A percentile compares a stretch with the other conserved stretches of the same genome.
Conservation (phyloP, 2,797 vertebrate species). For the Mus minutoides region DNA sequence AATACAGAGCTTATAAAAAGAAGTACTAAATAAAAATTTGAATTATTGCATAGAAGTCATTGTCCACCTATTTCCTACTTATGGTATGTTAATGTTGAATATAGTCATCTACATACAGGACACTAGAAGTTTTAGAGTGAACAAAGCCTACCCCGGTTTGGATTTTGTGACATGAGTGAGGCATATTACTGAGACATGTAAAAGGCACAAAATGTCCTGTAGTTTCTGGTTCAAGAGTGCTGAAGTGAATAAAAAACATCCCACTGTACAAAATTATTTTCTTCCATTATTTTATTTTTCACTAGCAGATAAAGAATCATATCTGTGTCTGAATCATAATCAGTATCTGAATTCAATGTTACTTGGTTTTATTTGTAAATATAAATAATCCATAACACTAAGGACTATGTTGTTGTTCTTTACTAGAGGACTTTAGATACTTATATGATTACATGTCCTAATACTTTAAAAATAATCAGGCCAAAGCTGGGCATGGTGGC, state of each 20-base stretch:
- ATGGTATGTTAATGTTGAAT: background rate
- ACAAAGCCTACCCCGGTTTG: background rate
- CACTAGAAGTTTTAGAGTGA: background rate
- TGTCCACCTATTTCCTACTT: background rate
- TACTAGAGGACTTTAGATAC: background rate
- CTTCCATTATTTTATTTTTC: background rate
- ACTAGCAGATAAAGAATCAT: background rate
- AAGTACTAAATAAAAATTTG: background rate
- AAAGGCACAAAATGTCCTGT: background rate
- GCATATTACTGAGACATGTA: background rate
- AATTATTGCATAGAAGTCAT: constrained; percentile 26
- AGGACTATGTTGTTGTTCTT: background rate
- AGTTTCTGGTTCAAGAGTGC: background rate
- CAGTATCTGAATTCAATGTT: background rate
- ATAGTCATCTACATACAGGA: background rate
- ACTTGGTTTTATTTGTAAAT: background rate
- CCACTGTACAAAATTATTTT: background rate
- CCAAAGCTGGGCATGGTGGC: too few relatives aligned
- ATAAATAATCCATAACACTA: background rate
- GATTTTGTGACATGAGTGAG: background rate
- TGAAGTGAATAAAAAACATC: background rate
- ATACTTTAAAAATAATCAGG: constrained; percentile 22
- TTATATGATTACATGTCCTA: background rate
- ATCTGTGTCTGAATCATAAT: background rate
- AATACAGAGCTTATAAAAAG: background rate